Evolutionary conservation across 2,113 vertebrate genomes (phyloP).

Genomic region (Strix uralensis): DNA sequence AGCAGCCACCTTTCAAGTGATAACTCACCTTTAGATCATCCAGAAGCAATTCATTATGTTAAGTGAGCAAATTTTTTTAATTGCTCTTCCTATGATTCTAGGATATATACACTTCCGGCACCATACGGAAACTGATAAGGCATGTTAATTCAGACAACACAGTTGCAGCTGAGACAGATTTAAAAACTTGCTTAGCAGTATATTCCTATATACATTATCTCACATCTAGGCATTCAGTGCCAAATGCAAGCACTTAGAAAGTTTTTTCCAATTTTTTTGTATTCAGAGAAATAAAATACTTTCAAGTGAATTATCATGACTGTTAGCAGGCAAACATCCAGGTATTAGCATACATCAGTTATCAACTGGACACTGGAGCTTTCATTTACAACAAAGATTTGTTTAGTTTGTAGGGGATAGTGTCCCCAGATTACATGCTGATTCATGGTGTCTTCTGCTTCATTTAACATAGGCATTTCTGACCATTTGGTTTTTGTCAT

Average conservation of each 20-base stretch:
- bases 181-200: neutral
- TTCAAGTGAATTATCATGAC: neutral
- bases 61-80: neutral
- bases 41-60: neutral
- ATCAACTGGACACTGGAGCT: neutral
- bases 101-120: neutral
- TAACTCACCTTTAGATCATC: neutral
- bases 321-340: neutral
- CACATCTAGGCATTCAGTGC: neutral
- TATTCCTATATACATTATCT: neutral
- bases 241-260: neutral
- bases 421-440: neutral
- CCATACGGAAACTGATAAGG: neutral
- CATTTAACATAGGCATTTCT: neutral
- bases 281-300: neutral
- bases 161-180: neutral
- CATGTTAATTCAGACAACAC: neutral
- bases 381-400: neutral
- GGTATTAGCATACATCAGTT: neutral
- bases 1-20: neutral
- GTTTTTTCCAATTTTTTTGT: neutral
- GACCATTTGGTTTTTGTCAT: neutral
- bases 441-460: neutral
- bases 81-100: neutral
- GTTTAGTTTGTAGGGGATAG: neutral